These are phyloP conservation scores for Triplophysa bombifrons DNA, from an alignment of 2,797 vertebrate genomes.

Conservation along the genomic window DNA sequence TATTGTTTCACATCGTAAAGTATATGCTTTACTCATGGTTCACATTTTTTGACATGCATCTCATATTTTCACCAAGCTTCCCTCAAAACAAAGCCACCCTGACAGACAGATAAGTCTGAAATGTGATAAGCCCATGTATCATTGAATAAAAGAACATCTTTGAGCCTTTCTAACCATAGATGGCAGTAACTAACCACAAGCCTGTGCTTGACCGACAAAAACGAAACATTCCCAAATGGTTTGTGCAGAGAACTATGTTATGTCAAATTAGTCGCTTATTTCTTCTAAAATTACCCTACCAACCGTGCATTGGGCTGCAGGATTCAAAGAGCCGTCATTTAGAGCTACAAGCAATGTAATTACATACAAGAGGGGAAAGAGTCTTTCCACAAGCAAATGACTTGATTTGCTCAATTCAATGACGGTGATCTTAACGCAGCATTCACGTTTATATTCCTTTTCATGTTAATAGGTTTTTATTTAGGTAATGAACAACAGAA, in stretches of 20 bases:
- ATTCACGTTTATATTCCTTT: constrained; percentile 40
- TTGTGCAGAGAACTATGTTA: constrained; percentile 49
- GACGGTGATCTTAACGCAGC: constrained; percentile 29
- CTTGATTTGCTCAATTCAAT: constrained; percentile 35
- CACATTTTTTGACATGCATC: neutral
- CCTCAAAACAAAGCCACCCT: neutral
- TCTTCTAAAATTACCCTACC: constrained; percentile 52
- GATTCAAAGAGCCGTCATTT: constrained; percentile 53
- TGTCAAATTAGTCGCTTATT: constrained; percentile 55
- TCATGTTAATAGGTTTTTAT: constrained; percentile 35
- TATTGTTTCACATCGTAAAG: neutral
- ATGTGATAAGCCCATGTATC: neutral
- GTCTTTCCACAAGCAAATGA: constrained; percentile 55
- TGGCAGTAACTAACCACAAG: constrained; percentile 56
- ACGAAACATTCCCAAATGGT: constrained; percentile 48
- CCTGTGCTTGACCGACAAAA: constrained; percentile 35
- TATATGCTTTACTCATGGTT: neutral
- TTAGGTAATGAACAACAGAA: neutral
- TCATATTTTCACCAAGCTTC: neutral
- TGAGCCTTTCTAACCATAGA: constrained; percentile 50
- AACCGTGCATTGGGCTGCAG: constrained; percentile 42
- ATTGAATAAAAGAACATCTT: constrained; percentile 21
- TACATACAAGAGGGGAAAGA: constrained; percentile 37
- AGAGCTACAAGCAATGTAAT: constrained; percentile 51
- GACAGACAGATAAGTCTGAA: neutral